Evolutionary conservation across 2,797 vertebrate genomes (phyloP).

Genomic region (Phalloptychus januarius): DNA sequence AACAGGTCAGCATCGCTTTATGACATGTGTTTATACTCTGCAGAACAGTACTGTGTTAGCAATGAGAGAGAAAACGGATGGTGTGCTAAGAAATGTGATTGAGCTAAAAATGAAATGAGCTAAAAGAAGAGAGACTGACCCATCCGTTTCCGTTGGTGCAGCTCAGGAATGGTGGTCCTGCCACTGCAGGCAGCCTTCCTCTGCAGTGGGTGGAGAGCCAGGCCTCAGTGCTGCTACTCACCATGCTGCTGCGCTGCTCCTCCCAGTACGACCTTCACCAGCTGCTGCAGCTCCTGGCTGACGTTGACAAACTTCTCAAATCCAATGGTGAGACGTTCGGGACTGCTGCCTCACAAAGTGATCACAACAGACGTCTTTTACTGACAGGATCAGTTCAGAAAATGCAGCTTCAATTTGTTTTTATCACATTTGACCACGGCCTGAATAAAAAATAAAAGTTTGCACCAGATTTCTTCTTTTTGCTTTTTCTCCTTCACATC

Average conservation of each 20-base stretch:
- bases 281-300: constrained; percentile 86
- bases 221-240: constrained; percentile 84
- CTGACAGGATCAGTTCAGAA: background rate
- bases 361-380: background rate
- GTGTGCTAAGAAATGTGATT: background rate
- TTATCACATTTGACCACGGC: background rate
- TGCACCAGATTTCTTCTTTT: background rate
- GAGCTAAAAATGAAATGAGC: background rate
- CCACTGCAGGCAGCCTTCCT: constrained; percentile 63
- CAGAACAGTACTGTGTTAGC: background rate
- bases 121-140: background rate
- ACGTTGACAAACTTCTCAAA: constrained; percentile 80
- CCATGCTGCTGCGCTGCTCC: constrained; percentile 85
- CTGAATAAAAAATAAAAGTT: background rate
- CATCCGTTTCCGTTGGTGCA: constrained; percentile 37
- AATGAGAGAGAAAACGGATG: background rate
- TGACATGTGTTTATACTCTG: background rate
- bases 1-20: background rate
- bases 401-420: background rate
- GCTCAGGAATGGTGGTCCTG: constrained; percentile 52
- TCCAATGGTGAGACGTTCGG: constrained; percentile 67
- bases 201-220: constrained; percentile 86
- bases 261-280: constrained; percentile 88
- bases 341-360: background rate
- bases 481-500: background rate